These are phyloP conservation scores for Cheilosia vulpina DNA, from an alignment of 2,888 invertebrate genomes.

Conservation along the genomic window DNA sequence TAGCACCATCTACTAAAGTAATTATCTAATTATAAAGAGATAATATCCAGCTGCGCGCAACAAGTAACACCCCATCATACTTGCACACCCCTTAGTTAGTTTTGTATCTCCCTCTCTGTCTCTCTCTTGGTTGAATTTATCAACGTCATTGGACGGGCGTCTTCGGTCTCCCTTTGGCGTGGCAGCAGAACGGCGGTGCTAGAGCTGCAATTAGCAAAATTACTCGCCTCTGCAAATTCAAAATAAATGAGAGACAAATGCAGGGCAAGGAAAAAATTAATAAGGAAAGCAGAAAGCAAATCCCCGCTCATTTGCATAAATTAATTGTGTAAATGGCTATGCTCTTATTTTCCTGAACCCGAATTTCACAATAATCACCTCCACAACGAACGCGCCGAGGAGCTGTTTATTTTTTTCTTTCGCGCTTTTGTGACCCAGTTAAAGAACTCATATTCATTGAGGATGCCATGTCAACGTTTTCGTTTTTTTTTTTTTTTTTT, in stretches of 20 bases:
- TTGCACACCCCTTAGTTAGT: not conserved
- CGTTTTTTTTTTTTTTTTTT: constrained; percentile 2
- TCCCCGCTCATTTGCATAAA: constrained; percentile 71
- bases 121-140: constrained; percentile 14
- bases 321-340: constrained; percentile 75
- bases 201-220: constrained; percentile 68
- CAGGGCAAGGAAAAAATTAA: constrained; percentile 49
- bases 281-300: constrained; percentile 47
- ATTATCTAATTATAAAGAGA: constrained; percentile 64
- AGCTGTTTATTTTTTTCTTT: constrained; percentile 1
- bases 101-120: not conserved
- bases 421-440: constrained; percentile 61
- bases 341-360: constrained; percentile 62
- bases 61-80: constrained; percentile 47
- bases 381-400: not conserved
- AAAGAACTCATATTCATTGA: constrained; percentile 53
- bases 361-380: constrained; percentile 72
- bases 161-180: not conserved
- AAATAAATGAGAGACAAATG: constrained; percentile 73
- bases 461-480: constrained; percentile 60
- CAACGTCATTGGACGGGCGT: constrained; percentile 11
- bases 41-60: constrained; percentile 56
- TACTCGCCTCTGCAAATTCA: constrained; percentile 65
- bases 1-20: constrained; percentile 18
- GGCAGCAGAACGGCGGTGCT: not conserved